Evolutionary conservation across 2,797 vertebrate genomes (phyloP).

Genomic region (Melanotaenia nigrans): DNA sequence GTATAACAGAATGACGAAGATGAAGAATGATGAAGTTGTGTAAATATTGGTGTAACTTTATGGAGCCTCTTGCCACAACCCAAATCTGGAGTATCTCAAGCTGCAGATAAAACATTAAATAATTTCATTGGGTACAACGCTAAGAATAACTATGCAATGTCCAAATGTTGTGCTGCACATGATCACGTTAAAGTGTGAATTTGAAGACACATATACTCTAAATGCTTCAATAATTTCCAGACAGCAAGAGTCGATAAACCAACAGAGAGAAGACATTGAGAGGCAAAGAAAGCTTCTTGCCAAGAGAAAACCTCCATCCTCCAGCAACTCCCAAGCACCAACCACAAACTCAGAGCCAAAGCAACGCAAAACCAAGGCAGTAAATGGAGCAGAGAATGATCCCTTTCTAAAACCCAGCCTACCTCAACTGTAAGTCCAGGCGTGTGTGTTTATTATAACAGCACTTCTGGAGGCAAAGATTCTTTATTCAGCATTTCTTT

Average conservation of each 20-base stretch:
- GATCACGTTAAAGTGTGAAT: neutral
- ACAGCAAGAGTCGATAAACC: constrained; percentile 97
- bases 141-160: neutral
- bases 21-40: neutral
- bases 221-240: constrained; percentile 66
- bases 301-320: constrained; percentile 94
- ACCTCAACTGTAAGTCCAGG: constrained; percentile 92
- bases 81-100: neutral
- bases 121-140: neutral
- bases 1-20: neutral
- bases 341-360: constrained; percentile 97
- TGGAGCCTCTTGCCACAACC: neutral
- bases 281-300: constrained; percentile 97
- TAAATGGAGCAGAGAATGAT: constrained; percentile 97
- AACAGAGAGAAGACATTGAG: constrained; percentile 99
- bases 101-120: neutral
- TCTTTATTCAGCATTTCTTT: neutral
- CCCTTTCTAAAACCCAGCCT: constrained; percentile 98
- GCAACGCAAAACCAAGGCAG: constrained; percentile 98
- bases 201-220: neutral
- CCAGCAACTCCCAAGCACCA: constrained; percentile 94
- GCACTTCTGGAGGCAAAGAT: neutral
- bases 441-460: neutral
- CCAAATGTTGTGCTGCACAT: neutral
- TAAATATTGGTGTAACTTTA: neutral